Evolutionary conservation across 2,113 vertebrate genomes (phyloP).

Genomic region (Lepus timidus): DNA sequence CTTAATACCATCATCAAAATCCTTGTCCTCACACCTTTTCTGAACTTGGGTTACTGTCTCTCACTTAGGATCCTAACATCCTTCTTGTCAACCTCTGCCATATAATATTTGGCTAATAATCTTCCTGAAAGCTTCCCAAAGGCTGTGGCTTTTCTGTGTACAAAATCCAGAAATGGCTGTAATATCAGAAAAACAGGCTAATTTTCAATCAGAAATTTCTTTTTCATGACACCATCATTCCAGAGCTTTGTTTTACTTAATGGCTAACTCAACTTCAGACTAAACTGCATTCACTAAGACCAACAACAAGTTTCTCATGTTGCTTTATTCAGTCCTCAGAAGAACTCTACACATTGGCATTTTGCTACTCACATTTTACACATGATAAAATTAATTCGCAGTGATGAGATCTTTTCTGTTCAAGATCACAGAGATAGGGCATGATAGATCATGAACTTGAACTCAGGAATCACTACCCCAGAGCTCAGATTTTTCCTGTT

Average conservation of each 20-base stretch:
- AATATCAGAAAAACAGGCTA: not conserved
- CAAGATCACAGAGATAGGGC: not conserved
- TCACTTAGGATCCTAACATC: not conserved
- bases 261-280: slow-evolving; percentile 5
- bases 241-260: slow-evolving; percentile 34
- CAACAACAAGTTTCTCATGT: not conserved
- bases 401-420: not conserved
- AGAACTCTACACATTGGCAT: not conserved
- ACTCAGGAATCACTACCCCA: not conserved
- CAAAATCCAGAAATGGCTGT: not conserved
- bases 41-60: not conserved
- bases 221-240: not conserved
- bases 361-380: not conserved
- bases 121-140: not conserved
- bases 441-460: not conserved
- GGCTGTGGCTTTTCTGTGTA: not conserved
- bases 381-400: slow-evolving; percentile 4
- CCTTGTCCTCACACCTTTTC: not conserved
- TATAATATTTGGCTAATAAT: not conserved
- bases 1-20: not conserved
- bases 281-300: not conserved
- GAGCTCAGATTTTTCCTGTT: not conserved
- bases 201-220: not conserved
- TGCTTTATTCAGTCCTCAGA: not conserved
- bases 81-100: not conserved